Percentiles rank a stretch among this genome's conserved stretches.
phyloP scores from a whole-genome alignment of 2,888 invertebrate species.

The Glyphotaelius pellucidus region DNA sequence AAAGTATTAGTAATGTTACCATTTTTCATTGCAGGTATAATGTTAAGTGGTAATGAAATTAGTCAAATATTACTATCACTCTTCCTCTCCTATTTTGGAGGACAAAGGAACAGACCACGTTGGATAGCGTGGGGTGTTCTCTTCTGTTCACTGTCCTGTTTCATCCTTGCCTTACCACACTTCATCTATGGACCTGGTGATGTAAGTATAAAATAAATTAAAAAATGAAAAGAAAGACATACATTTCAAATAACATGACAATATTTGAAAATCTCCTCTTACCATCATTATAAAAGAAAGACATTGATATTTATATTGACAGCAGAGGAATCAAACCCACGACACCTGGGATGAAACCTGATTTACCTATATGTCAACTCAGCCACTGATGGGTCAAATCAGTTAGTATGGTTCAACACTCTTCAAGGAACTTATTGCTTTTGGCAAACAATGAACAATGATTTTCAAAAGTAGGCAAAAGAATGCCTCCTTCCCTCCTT shows the following conservation, averaged over 20 bases:
- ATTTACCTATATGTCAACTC: too few species aligned
- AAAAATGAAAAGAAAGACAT: too few species aligned
- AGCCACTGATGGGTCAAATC: too few species aligned
- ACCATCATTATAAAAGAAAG: too few species aligned
- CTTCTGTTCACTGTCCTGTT: slow-evolving; percentile 79
- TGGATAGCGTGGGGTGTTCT: slow-evolving; percentile 83
- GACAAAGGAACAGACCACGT: slow-evolving; percentile 81
- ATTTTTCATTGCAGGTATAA: slow-evolving; percentile 76
- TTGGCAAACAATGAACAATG: neutral
- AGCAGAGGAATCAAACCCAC: too few species aligned
- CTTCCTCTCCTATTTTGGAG: slow-evolving; percentile 81
- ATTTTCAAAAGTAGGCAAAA: neutral
- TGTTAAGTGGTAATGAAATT: slow-evolving; percentile 83
- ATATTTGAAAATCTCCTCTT: neutral
- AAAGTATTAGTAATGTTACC: neutral
- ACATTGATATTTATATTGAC: too few species aligned
- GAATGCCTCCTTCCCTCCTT: neutral
- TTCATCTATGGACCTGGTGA: slow-evolving; percentile 80
- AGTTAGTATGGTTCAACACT: neutral
- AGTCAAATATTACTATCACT: slow-evolving; percentile 82
- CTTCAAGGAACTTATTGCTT: neutral
- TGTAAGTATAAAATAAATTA: slow-evolving; percentile 65
- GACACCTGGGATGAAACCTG: too few species aligned
- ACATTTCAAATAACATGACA: too few species aligned
- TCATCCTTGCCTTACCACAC: slow-evolving; percentile 79